A percentile compares a stretch with the other conserved stretches of the same genome.
Conservation (phyloP, 2,888 invertebrate genomes). For the Trisateles emortualis region DNA sequence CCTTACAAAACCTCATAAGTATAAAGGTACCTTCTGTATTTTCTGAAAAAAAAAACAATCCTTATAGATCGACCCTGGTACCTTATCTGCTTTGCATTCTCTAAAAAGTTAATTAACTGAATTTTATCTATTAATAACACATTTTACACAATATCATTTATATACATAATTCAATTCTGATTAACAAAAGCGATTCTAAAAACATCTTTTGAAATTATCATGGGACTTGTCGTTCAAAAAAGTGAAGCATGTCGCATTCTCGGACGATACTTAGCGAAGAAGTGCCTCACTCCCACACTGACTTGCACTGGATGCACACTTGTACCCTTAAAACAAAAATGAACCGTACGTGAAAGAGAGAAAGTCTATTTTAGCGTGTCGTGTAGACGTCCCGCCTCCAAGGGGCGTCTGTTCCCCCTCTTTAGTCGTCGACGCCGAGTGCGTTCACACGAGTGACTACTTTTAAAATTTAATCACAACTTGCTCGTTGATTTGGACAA, state of each 20-base stretch:
- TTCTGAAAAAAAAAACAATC: no score
- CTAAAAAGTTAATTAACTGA: no score
- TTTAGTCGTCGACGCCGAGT: constrained; percentile 69
- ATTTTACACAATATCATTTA: no score
- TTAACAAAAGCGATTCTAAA: constrained; percentile 7
- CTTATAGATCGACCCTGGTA: no score
- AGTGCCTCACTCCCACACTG: constrained; percentile 72
- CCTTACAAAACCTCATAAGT: no score
- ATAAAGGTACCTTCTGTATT: no score
- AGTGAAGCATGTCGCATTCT: constrained; percentile 66
- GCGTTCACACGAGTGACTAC: constrained; percentile 79
- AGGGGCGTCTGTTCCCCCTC: constrained; percentile 81
- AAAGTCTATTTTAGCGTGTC: constrained; percentile 53
- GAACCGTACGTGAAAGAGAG: constrained; percentile 30
- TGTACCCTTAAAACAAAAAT: constrained; percentile 19
- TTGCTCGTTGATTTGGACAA: constrained; percentile 76
- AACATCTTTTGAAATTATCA: constrained; percentile 22
- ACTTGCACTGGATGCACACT: constrained; percentile 77
- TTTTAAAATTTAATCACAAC: constrained; percentile 85
- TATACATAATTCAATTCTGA: not conserved
- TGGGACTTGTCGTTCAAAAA: constrained; percentile 62
- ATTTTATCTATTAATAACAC: no score
- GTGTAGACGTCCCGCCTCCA: constrained; percentile 74
- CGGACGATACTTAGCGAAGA: constrained; percentile 78
- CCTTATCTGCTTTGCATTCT: no score